Evolutionary conservation across 2,888 invertebrate species (phyloP), one percentile per base, ranked within the genome.

Genomic region (Entomobrya proxima): DNA sequence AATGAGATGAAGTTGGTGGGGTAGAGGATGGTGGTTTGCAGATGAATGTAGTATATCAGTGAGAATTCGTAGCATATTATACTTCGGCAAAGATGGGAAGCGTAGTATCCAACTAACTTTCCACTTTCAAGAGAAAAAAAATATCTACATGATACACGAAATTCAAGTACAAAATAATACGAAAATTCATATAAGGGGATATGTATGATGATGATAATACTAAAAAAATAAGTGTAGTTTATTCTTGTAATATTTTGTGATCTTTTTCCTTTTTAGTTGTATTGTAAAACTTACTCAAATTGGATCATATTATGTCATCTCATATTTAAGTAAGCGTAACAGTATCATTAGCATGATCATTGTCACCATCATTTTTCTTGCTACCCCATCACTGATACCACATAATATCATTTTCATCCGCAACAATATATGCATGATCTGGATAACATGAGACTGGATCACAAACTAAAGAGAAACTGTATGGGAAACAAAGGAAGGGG

Each of bases 1-100:
- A 86, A 86, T 81, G 86, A 86, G 86, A 86, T 86, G 85, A 78
- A 85, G 79, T 50, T 37, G 77, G 67, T 64, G 61, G 30, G 21
- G 27, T 58, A 40, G 27, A 18, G 35, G 58, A 61, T 44, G 32
- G 61, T 30, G 77, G n/a, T 67, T 24, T 35, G 67, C 40, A 52
- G 52, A 24, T 44, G 30, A 2, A 44, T 21, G 32, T 74, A n/a
- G 32, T 37, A 15, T 44, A 24, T 40, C 15, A 44, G 27, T n/a
- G 32, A 50, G 37, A 52, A 74, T 35, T n/a, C n/a, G n/a, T n/a
- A n/a, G n/a, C n/a, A n/a, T n/a, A n/a, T n/a, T n/a, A n/a, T n/a
- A n/a, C n/a, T n/a, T n/a, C n/a, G n/a, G n/a, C n/a, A n/a, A n/a
- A n/a, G n/a, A n/a, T n/a, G n/a, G n/a, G n/a, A n/a, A n/a, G n/a